Evolutionary conservation across 2,113 vertebrate genomes (phyloP).

Genomic region (Carassius gibelio): DNA sequence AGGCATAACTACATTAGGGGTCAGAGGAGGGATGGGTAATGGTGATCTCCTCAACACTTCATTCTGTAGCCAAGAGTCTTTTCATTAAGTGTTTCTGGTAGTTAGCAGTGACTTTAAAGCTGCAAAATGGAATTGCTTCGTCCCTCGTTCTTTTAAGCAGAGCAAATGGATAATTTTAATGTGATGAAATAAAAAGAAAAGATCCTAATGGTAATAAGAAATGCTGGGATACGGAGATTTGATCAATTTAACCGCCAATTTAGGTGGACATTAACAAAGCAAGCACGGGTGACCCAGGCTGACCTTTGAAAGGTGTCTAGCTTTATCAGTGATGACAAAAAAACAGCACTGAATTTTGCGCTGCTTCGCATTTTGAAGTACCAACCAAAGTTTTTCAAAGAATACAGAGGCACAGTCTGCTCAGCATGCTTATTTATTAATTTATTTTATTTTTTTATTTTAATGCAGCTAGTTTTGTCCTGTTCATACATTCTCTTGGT

Average conservation of each 20-base stretch:
- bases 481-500: no score
- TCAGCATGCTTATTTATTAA: not conserved
- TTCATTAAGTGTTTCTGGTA: constrained; percentile 77
- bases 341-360: not conserved
- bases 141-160: constrained; percentile 62
- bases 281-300: not conserved
- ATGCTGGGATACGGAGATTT: constrained; percentile 13
- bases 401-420: not conserved
- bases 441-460: not conserved
- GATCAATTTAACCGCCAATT: constrained; percentile 22
- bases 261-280: constrained; percentile 8
- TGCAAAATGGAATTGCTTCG: constrained; percentile 71
- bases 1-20: constrained; percentile 75
- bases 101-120: constrained; percentile 73
- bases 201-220: constrained; percentile 6
- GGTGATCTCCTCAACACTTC: constrained; percentile 72
- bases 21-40: constrained; percentile 68
- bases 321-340: not conserved
- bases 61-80: constrained; percentile 68
- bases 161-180: constrained; percentile 51
- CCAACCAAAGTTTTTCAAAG: not conserved
- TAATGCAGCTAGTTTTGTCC: not conserved
- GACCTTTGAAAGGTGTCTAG: constrained; percentile 16
- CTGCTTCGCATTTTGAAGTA: not conserved
- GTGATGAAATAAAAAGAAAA: constrained; percentile 41